These are phyloP conservation scores for Diaperis boleti DNA, from an alignment of 2,888 invertebrate species.

Conservation along the genomic window DNA sequence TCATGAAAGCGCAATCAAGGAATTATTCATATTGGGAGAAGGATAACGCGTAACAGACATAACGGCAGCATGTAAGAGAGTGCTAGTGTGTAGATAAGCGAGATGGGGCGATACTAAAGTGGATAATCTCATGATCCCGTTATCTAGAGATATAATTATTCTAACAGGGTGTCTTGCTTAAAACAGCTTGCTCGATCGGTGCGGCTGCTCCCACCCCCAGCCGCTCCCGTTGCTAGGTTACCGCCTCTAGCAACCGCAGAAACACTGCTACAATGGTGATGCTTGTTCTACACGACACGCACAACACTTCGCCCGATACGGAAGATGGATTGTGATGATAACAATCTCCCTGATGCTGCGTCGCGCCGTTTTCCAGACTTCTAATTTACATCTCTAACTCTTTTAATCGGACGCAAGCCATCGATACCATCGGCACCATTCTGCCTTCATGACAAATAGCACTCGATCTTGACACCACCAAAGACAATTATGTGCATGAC, in stretches of 20 bases:
- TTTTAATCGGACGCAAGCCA: slow-evolving; percentile 48
- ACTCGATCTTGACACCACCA: too few relatives aligned
- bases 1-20: slow-evolving; percentile 54
- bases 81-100: slow-evolving; percentile 62
- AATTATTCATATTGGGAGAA: slow-evolving; percentile 56
- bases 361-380: slow-evolving; percentile 38
- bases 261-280: slow-evolving; percentile 67
- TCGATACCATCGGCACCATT: slow-evolving; percentile 23
- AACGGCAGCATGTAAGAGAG: slow-evolving; percentile 58
- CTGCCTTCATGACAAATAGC: too few relatives aligned
- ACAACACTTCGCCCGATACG: slow-evolving; percentile 63
- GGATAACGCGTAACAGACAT: slow-evolving; percentile 55
- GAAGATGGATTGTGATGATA: slow-evolving; percentile 65
- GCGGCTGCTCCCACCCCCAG: slow-evolving; percentile 53
- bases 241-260: slow-evolving; percentile 66
- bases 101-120: slow-evolving; percentile 65
- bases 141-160: slow-evolving; percentile 68
- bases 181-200: slow-evolving; percentile 66
- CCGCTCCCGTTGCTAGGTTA: slow-evolving; percentile 63
- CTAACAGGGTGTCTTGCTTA: slow-evolving; percentile 68
- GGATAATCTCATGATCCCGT: slow-evolving; percentile 68
- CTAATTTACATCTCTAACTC: slow-evolving; percentile 56
- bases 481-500: too few relatives aligned
- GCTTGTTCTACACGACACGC: slow-evolving; percentile 67
- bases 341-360: slow-evolving; percentile 56